Conservation (phyloP, 2,888 invertebrate species). For the Arenicola marina region DNA sequence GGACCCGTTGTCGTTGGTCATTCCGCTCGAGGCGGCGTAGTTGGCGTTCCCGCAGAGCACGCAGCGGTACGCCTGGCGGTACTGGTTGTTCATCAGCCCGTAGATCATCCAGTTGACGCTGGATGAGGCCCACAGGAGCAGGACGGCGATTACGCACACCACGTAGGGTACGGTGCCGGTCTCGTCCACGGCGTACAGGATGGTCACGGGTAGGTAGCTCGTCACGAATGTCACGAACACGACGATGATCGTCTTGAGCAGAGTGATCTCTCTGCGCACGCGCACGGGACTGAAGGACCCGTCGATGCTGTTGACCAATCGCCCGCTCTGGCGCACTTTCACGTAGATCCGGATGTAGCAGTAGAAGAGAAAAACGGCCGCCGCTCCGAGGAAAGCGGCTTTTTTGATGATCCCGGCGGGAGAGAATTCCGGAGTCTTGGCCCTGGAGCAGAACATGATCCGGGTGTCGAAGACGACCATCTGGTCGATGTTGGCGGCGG, state of each 20-base stretch:
- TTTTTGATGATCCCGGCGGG: constrained; percentile 21
- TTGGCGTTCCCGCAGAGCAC: constrained; percentile 15
- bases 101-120: constrained; percentile 31
- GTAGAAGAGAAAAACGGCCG: constrained; percentile 24
- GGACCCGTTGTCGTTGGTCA: too few species aligned
- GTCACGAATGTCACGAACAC: constrained; percentile 25
- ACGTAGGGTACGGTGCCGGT: constrained; percentile 7
- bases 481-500: constrained; percentile 5
- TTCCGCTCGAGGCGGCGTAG: too few species aligned
- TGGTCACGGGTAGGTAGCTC: constrained; percentile 25
- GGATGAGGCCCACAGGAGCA: constrained; percentile 25
- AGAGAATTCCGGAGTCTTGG: constrained; percentile 11
- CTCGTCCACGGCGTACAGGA: constrained; percentile 24
- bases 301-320: constrained; percentile 1
- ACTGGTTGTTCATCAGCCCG: constrained; percentile 28
- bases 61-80: constrained; percentile 19
- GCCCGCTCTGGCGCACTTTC: constrained; percentile 17
- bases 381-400: constrained; percentile 15
- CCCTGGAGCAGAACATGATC: constrained; percentile 33
- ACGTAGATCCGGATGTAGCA: constrained; percentile 28
- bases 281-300: constrained; percentile 10
- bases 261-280: constrained; percentile 21
- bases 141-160: constrained; percentile 22
- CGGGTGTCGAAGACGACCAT: constrained; percentile 25
- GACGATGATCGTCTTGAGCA: constrained; percentile 28